Base-by-base conservation (phyloP, 2,113 vertebrate genomes). In the Suricata suricatta region DNA sequence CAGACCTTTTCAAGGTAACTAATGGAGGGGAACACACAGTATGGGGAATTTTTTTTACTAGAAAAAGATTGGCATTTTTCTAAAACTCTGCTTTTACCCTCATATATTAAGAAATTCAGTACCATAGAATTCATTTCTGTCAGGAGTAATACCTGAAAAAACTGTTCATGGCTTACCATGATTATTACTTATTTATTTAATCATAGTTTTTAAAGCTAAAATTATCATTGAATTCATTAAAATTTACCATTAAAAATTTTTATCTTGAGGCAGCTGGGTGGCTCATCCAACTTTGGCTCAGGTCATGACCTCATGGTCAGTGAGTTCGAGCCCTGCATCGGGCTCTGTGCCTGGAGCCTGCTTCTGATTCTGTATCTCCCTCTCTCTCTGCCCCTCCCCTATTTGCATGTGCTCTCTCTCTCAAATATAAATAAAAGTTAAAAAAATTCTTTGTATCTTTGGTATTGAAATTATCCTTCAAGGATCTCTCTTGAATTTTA, bases 211-310 rank as follows among this genome's bases (percentile, higher is more conserved):
- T 50, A 25, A 86, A 72, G 23, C 23, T 77, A 66, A 74, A 77
- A 68, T 71, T 57, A 60, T 79, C 14, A 83, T 2, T 85, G 35
- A 68, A 76, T 19, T 82, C 23, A 93, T 64, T 88, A 60, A 81
- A 88, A 96, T 33, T 54, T 72, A 63, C 21, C n/a, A 79, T 69
- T 90, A 88, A 94, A 82, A 77, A 68, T 33, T 93, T 72, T 93
- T 47, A 91, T n/a, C 23, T 97, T 68, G 27, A 5, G 25, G 63
- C 27, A 60, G 19, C 63, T 64, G 63, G 25, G 63, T 64, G 63
- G 63, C 63, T 64, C 60, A 60, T 60, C 21, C 17, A 17, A 60
- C 57, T 60, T 60, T 23, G 57, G 57, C 57, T 60, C 8, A 8
- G 19, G 57, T 60, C 21, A 23, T 60, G 21, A 60, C 57, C 57